Conservation (phyloP, 2,888 invertebrate species). For the Hirudinaria manillensis region DNA sequence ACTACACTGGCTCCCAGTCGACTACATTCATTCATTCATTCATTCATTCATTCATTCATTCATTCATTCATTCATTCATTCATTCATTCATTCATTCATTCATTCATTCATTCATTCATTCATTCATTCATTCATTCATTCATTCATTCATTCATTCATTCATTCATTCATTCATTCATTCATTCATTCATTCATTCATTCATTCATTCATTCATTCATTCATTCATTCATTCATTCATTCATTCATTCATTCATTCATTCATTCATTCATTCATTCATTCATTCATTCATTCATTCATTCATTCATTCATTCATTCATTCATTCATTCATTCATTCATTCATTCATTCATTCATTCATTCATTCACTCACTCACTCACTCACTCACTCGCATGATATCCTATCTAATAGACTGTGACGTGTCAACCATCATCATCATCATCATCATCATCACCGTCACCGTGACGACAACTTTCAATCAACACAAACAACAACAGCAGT, state of each 20-base stretch:
- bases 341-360: constrained; percentile 26
- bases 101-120: constrained; percentile 16
- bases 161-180: constrained; percentile 20
- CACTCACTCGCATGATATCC: not conserved
- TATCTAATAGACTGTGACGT: too few species aligned
- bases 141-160: constrained; percentile 16
- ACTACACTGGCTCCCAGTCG: not conserved
- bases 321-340: constrained; percentile 26
- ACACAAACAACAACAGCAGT: not conserved
- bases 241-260: constrained; percentile 22
- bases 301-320: constrained; percentile 25
- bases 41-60: constrained; percentile 4
- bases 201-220: constrained; percentile 21
- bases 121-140: constrained; percentile 18
- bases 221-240: constrained; percentile 14
- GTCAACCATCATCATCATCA: constrained; percentile 30
- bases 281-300: constrained; percentile 25
- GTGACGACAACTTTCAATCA: constrained; percentile 1
- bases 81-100: constrained; percentile 17
- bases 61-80: constrained; percentile 1
- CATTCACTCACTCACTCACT: not conserved
- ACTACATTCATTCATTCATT: not conserved
- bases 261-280: constrained; percentile 25
- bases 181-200: constrained; percentile 19
- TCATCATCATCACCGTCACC: constrained; percentile 31